Evolutionary conservation across 2,888 invertebrate genomes (phyloP), one percentile per base, ranked within the genome.

Genomic region (Dryadula phaetusa): DNA sequence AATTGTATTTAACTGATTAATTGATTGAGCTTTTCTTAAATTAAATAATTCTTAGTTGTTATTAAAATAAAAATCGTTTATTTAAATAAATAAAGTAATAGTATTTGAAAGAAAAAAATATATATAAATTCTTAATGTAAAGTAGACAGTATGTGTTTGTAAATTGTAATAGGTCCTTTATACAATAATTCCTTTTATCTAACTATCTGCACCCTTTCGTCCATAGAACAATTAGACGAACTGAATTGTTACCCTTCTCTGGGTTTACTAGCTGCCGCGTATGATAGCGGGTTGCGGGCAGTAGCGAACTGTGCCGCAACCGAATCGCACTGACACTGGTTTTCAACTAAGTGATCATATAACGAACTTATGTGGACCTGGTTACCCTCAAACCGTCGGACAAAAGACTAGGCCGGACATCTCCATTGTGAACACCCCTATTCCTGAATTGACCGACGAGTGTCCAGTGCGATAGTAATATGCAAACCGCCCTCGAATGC

Each of bases 191-290:
- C 32, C 61, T 44, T 67, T 64, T 49, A 62, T 62, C 67, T 64
- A 47, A 64, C 56, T 22, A 79, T 65, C 65, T 79, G 82, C 84
- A 86, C 89, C 91, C 89, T 87, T 87, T 82, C 75, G 76, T 69
- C 71, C 72, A 70, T 69, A 69, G 77, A 81, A 86, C 82, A 87
- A 88, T 80, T 80, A 83, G 88, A 89, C 87, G 90, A 87, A 81
- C 78, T 74, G 76, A 77, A 79, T 81, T 90, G 88, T 89, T 89
- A 90, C 91, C 92, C 92, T 91, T 91, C 91, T 88, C 87, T 81
- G 74, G 73, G 79, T 77, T 77, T 75, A 79, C 76, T 77, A 79
- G 82, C 10, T 40, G 49, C 83, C 81, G 83, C 82, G 81, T 20
- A 22, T 44, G 62, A 58, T 54, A 49, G 58, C 56, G 49, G 56